Base-by-base conservation (phyloP, 2,797 vertebrate species). In the Periparus ater region DNA sequence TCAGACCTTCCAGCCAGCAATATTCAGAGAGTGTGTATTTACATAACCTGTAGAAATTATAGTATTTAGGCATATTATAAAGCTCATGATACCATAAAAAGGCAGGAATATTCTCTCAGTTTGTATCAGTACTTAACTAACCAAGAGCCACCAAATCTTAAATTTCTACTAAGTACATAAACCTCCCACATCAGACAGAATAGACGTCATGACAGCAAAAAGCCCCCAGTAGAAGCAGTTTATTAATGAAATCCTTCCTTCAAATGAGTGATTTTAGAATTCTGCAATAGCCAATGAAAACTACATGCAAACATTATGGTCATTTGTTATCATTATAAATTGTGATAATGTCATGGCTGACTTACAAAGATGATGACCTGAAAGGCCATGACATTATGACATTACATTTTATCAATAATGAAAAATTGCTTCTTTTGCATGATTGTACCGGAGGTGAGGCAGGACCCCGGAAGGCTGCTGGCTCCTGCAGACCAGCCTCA, bases 401-500 rank as follows among this genome's bases (percentile, higher is more conserved):
- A 98, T 97, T 98, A 98, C 97, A 98, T 98, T 98, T 98, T 97
- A 98, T 98, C 98, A 98, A 98, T 98, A 98, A 98, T 98, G 98
- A 98, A 98, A 98, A 97, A 98, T 98, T 95, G 96, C 97, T 97
- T 93, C 88, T 94, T 97, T 98, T 97, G 94, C 96, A 97, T 97
- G 96, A 95, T 91, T 68, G 94, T 95, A 95, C 50, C n/a, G 0
- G 93, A 96, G 97, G 96, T 93, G 83, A 96, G 89, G 36, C 92
- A 85, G 89, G 82, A 93, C 93, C 95, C 90, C 0, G 40, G 74
- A 75, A 93, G 70, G 76, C 88, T 91, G 83, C 79, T 85, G 85
- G 85, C 86, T 94, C 34, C 2, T 57, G 93, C 61, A n/a, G 78
- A 40, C 38, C 6, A 5, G 51, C 38, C 63, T 78, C 55, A 53